Conservation (phyloP, 2,797 vertebrate species). For the Fringilla coelebs region DNA sequence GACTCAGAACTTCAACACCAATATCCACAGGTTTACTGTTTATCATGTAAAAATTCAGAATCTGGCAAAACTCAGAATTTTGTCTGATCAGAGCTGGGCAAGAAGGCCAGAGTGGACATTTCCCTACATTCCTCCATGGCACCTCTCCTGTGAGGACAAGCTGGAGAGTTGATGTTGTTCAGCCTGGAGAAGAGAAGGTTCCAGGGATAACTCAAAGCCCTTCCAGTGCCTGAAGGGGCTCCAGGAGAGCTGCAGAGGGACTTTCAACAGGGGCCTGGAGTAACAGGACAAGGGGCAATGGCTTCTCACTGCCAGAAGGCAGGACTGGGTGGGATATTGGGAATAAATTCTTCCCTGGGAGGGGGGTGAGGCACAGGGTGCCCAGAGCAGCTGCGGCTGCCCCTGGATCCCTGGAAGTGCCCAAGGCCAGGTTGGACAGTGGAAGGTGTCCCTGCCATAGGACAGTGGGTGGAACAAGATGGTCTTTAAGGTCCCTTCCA, state of each 20-base stretch:
- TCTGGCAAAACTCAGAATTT: not conserved
- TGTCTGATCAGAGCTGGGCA: not conserved
- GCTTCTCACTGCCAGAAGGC: not conserved
- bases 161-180: not conserved
- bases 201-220: not conserved
- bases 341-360: rapidly evolving
- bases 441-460: not conserved
- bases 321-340: not conserved
- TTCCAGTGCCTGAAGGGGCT: not conserved
- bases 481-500: not conserved
- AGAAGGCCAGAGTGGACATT: not conserved
- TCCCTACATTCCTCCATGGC: not conserved
- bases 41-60: not conserved
- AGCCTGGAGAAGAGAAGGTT: not conserved
- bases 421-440: rapidly evolving
- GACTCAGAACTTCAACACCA: not conserved
- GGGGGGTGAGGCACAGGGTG: rapidly evolving
- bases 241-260: not conserved
- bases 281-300: not conserved
- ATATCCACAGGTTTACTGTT: not conserved
- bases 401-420: not conserved
- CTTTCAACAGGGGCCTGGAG: not conserved
- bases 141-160: not conserved
- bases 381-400: not conserved
- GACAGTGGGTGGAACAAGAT: rapidly evolving